phyloP scores from a whole-genome alignment of 2,113 vertebrate genomes.

The Amazona vittata region DNA sequence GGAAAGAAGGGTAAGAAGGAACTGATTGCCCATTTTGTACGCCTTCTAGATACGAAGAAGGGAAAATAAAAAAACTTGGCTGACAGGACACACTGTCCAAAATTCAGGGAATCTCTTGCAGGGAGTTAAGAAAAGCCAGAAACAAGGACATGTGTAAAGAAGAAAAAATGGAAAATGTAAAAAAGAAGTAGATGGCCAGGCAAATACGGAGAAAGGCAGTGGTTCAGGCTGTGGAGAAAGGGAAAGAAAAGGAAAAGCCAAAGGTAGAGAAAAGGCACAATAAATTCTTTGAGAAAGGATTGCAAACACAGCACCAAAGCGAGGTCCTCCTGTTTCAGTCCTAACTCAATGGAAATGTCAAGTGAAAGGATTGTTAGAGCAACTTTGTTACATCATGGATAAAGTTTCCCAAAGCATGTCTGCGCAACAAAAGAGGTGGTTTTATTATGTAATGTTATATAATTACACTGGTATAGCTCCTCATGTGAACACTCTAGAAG shows the following conservation, averaged over 20 bases:
- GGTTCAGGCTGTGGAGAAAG: background rate
- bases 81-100: background rate
- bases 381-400: background rate
- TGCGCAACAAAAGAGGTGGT: background rate
- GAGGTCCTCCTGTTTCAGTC: background rate
- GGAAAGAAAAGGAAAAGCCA: background rate
- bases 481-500: background rate
- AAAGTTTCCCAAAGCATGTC: background rate
- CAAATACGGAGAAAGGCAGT: background rate
- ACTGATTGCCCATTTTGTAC: background rate
- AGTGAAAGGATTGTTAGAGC: background rate
- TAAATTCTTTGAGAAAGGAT: background rate
- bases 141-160: background rate
- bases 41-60: background rate
- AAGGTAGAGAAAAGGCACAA: background rate
- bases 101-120: background rate
- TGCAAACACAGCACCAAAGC: background rate
- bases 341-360: background rate
- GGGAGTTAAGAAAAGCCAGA: background rate
- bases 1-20: background rate
- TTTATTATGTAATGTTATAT: background rate
- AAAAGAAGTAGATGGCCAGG: background rate
- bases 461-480: background rate
- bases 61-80: background rate
- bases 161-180: background rate